phyloP scores from a whole-genome alignment of 2,113 vertebrate species.

The Pantherophis guttatus region DNA sequence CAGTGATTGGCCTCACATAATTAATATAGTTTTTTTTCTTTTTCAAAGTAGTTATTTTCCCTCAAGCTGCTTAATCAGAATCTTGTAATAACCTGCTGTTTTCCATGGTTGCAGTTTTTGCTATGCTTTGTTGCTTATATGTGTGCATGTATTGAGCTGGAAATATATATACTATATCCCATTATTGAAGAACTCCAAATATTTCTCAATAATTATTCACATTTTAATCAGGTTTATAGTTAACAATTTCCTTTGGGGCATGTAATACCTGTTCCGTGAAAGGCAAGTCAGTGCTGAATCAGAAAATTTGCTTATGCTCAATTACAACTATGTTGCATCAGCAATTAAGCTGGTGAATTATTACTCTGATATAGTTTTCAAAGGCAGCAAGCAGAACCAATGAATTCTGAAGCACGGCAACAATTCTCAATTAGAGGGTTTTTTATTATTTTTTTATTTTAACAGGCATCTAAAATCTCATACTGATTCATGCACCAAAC shows the following conservation, averaged over 20 bases:
- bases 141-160: conserved; percentile 13
- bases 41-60: conserved; percentile 2
- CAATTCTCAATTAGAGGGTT: neutral
- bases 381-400: conserved; percentile 55
- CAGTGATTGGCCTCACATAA: neutral
- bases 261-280: neutral
- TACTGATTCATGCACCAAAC: conserved; percentile 7
- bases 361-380: conserved; percentile 55
- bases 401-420: conserved; percentile 29
- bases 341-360: conserved; percentile 67
- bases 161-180: neutral
- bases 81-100: conserved; percentile 38
- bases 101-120: conserved; percentile 21
- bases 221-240: conserved; percentile 32
- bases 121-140: neutral
- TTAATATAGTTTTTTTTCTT: neutral
- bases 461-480: conserved; percentile 2
- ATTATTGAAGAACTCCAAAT: conserved; percentile 7
- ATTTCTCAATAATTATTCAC: conserved; percentile 2
- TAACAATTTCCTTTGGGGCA: conserved; percentile 16
- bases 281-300: neutral
- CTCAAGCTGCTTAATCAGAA: conserved; percentile 8
- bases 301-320: conserved; percentile 39
- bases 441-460: neutral
- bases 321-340: conserved; percentile 20